phyloP scores from a whole-genome alignment of 2,797 vertebrate species.

The Mionectes olivaceus region DNA sequence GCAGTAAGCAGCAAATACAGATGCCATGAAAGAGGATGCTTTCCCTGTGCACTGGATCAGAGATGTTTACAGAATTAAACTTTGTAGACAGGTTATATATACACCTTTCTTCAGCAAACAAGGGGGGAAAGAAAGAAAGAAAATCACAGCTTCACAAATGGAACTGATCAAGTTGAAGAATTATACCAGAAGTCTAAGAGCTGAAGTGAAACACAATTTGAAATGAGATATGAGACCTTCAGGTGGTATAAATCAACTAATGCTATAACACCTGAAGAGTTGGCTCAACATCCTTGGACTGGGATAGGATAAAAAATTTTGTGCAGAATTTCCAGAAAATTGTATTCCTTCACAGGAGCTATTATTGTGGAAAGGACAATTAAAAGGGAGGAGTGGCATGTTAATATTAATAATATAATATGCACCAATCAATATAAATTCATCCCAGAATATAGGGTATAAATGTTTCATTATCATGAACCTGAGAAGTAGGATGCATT shows the following conservation, averaged over 20 bases:
- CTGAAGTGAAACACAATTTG: background rate
- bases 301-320: background rate
- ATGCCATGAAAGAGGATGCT: background rate
- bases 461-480: conserved; percentile 30
- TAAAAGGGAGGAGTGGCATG: background rate
- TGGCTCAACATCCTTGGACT: background rate
- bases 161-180: background rate
- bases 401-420: conserved; percentile 34
- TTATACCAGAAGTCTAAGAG: background rate
- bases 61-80: background rate
- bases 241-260: background rate
- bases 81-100: background rate
- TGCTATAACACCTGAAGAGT: background rate
- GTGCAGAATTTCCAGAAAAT: background rate
- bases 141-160: background rate
- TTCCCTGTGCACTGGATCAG: background rate
- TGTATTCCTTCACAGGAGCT: background rate
- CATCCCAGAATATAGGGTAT: conserved; percentile 14
- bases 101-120: background rate
- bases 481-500: conserved; percentile 1
- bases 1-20: background rate
- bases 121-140: background rate
- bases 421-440: conserved; percentile 4
- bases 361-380: background rate
- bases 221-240: background rate